Evolutionary conservation across 2,113 vertebrate genomes (phyloP).

Genomic region (Odobenus rosmarus): DNA sequence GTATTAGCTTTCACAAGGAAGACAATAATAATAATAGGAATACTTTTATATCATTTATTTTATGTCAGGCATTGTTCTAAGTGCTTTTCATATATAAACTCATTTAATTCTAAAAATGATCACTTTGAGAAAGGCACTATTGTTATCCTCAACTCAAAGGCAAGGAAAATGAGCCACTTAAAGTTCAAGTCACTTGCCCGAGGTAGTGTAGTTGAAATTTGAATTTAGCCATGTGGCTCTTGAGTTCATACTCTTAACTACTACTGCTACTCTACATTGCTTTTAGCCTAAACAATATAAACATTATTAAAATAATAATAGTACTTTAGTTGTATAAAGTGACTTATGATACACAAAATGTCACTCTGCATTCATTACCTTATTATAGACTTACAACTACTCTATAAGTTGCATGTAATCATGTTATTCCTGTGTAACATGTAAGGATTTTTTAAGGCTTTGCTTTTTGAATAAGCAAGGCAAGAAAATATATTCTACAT

Average conservation of each 20-base stretch:
- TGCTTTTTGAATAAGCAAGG: background rate
- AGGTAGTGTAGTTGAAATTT: background rate
- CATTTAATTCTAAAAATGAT: slow-evolving; percentile 40
- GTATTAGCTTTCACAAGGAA: background rate
- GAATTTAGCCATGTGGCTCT: background rate
- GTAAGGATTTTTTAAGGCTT: background rate
- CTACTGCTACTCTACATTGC: background rate
- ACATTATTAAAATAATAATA: background rate
- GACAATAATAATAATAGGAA: slow-evolving; percentile 33
- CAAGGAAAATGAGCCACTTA: background rate
- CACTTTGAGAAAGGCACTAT: background rate
- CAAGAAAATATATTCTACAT: background rate
- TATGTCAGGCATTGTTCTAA: slow-evolving; percentile 41
- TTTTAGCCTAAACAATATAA: background rate
- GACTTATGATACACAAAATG: background rate
- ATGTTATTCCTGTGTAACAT: background rate
- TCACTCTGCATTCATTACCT: background rate
- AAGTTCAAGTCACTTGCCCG: background rate
- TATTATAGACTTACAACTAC: background rate
- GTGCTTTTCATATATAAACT: slow-evolving; percentile 10
- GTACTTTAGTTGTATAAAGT: background rate
- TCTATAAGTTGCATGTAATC: background rate
- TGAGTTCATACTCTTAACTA: background rate
- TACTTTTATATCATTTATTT: slow-evolving; percentile 27
- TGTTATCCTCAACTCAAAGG: background rate